phyloP scores from a whole-genome alignment of 92 coral and sea anemone genomes.

The Umimayanthus kanabou region DNA sequence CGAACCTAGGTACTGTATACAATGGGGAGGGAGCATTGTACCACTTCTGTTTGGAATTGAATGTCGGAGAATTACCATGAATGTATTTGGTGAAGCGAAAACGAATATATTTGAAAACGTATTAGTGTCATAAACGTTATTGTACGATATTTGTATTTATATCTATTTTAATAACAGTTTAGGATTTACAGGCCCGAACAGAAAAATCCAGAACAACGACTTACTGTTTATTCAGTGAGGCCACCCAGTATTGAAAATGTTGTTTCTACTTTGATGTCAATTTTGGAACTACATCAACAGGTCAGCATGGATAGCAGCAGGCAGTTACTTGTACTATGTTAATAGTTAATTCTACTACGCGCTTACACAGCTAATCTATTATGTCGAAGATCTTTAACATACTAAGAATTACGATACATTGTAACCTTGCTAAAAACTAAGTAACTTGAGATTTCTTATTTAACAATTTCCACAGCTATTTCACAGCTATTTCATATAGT shows the following conservation, averaged over 20 bases:
- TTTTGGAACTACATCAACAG: not conserved
- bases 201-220: not conserved
- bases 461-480: too few relatives aligned
- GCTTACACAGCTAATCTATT: not conserved
- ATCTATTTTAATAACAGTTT: too few relatives aligned
- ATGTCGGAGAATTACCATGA: too few relatives aligned
- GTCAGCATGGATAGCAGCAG: not conserved
- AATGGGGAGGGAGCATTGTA: not conserved
- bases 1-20: not conserved
- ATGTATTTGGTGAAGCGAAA: too few relatives aligned
- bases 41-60: too few relatives aligned
- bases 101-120: too few relatives aligned
- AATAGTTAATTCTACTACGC: not conserved
- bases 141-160: not conserved
- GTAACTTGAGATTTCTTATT: too few relatives aligned
- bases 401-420: too few relatives aligned
- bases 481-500: too few relatives aligned
- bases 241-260: slow-evolving; percentile 2
- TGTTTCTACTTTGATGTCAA: not conserved
- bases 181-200: not conserved
- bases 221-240: not conserved
- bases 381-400: not conserved
- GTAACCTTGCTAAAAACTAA: too few relatives aligned
- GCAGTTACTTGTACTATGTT: too few relatives aligned
- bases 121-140: not conserved